Percentiles rank a stretch among this genome's conserved stretches.
Evolutionary conservation across 2,113 vertebrate species (phyloP).

Genomic region (Antechinus flavipes): DNA sequence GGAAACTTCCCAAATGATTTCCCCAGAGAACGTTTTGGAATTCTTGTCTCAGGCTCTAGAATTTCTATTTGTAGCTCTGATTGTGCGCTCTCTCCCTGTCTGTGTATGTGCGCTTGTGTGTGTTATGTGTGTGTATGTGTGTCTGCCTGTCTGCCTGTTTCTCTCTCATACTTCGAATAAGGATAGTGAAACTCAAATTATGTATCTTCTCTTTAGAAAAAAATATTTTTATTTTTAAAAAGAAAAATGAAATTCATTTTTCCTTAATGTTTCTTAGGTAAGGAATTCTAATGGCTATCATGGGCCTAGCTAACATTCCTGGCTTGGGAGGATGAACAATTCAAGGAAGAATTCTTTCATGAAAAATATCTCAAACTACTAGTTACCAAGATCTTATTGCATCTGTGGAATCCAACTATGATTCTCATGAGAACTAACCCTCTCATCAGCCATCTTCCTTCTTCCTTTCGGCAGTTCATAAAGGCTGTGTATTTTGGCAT

Average conservation of each 20-base stretch:
- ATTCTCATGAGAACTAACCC: accelerated
- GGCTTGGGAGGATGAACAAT: not conserved
- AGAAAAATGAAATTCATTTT: not conserved
- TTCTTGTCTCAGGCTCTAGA: not conserved
- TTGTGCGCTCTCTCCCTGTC: not conserved
- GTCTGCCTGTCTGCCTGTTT: not conserved
- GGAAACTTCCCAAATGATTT: not conserved
- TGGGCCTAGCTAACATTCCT: accelerated
- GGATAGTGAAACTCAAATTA: not conserved
- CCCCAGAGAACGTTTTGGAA: not conserved
- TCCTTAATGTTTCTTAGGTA: not conserved
- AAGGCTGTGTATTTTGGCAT: accelerated
- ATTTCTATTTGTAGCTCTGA: not conserved
- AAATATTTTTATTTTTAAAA: not conserved
- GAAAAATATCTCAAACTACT: not conserved
- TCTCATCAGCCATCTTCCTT: accelerated
- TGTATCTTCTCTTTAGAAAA: not conserved
- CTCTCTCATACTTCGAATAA: not conserved
- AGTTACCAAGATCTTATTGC: accelerated
- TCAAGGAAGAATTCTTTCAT: not conserved
- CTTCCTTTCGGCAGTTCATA: accelerated
- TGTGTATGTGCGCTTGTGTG: too few species aligned
- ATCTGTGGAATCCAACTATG: accelerated
- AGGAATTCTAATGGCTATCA: not conserved
- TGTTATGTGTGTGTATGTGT: too few species aligned